Evolutionary conservation across 2,888 invertebrate species (phyloP).

Genomic region (Acronicta aceris): DNA sequence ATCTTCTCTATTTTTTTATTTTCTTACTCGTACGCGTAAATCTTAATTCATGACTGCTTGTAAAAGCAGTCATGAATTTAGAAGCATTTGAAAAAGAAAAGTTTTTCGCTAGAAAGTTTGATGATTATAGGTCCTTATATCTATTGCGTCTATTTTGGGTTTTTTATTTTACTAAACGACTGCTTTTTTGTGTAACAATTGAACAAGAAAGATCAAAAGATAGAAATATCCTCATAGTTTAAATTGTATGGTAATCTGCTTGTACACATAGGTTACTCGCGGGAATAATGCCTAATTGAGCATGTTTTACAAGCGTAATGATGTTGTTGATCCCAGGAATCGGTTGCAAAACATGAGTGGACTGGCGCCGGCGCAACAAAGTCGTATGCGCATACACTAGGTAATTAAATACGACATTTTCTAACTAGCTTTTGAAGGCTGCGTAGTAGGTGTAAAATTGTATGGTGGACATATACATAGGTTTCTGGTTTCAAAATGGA

Average conservation of each 20-base stretch:
- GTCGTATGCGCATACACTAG: conserved; percentile 9
- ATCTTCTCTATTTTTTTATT: too few relatives aligned
- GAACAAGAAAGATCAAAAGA: too few relatives aligned
- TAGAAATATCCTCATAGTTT: too few relatives aligned
- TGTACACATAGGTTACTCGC: conserved; percentile 15
- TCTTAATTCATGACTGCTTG: too few relatives aligned
- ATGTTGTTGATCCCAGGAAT: conserved; percentile 35
- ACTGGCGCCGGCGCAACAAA: conserved; percentile 35
- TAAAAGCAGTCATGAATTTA: too few relatives aligned
- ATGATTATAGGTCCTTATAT: too few relatives aligned
- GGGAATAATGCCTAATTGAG: conserved; percentile 44
- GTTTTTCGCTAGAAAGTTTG: too few relatives aligned
- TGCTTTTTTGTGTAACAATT: too few relatives aligned
- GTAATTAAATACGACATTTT: conserved; percentile 41
- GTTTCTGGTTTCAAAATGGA: neutral
- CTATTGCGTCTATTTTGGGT: too few relatives aligned
- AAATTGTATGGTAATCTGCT: conserved; percentile 14
- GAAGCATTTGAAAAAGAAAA: too few relatives aligned
- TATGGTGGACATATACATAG: conserved; percentile 4
- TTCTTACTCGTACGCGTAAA: too few relatives aligned
- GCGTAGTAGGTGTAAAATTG: conserved; percentile 18
- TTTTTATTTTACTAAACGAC: too few relatives aligned
- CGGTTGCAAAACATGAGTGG: conserved; percentile 37
- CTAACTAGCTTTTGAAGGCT: conserved; percentile 29
- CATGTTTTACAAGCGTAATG: conserved; percentile 48